These are phyloP conservation scores for Pelobates fuscus DNA, from an alignment of 2,113 vertebrate species.

Conservation along the genomic window DNA sequence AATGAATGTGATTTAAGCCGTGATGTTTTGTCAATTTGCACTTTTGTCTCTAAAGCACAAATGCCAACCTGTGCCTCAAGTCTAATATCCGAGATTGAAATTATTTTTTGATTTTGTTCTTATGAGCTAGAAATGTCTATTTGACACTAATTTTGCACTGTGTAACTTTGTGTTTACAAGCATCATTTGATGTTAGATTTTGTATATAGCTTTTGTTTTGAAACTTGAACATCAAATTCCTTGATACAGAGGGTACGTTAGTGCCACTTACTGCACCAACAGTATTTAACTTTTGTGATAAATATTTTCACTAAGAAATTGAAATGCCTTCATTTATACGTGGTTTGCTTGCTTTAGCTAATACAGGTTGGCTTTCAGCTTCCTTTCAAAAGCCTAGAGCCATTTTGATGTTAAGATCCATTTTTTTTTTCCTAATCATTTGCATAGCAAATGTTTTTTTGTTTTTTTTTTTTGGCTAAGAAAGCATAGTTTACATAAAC, in stretches of 20 bases:
- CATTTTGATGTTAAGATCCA: no score
- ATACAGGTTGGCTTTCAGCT: no score
- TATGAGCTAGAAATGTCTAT: conserved; percentile 12
- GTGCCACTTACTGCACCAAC: not conserved
- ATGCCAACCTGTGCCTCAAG: conserved; percentile 73
- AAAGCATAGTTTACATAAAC: no score
- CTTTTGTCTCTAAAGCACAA: conserved; percentile 65
- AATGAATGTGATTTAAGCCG: conserved; percentile 61
- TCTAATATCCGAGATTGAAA: conserved; percentile 60
- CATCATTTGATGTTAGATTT: not conserved
- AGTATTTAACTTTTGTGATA: no score
- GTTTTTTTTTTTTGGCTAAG: no score
- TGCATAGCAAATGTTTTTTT: no score
- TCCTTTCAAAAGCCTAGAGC: no score
- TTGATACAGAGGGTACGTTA: not conserved
- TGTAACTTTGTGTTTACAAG: conserved; percentile 37
- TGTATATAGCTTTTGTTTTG: not conserved
- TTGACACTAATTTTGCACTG: conserved; percentile 35
- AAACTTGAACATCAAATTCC: conserved; percentile 6
- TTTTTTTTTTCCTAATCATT: no score
- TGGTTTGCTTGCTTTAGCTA: no score
- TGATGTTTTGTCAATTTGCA: conserved; percentile 63
- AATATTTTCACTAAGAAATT: no score
- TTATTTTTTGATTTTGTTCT: conserved; percentile 58
- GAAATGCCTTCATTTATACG: no score